phyloP scores from a whole-genome alignment of 2,113 vertebrate genomes.

The Epinephelus lanceolatus region DNA sequence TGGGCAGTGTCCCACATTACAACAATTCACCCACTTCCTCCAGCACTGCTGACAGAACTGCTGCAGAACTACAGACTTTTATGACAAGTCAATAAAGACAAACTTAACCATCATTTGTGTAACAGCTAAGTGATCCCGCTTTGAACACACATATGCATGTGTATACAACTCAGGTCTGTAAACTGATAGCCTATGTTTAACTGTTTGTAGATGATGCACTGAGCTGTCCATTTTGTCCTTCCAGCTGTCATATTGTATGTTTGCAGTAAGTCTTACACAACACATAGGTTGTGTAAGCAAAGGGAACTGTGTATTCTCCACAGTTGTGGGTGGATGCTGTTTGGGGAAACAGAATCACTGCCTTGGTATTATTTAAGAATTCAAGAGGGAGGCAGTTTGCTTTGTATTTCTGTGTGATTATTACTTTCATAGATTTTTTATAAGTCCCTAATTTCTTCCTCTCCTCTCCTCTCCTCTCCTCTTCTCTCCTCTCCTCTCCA shows the following conservation, averaged over 20 bases:
- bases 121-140: too few species aligned
- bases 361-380: background rate
- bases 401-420: background rate
- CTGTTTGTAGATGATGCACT: background rate
- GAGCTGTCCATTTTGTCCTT: constrained; percentile 1
- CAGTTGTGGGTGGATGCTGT: constrained; percentile 14
- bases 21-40: too few species aligned
- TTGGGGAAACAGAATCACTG: constrained; percentile 6
- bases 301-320: constrained; percentile 9
- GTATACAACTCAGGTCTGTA: background rate
- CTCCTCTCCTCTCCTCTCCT: too few species aligned
- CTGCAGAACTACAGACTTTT: too few species aligned
- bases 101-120: too few species aligned
- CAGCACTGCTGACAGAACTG: too few species aligned
- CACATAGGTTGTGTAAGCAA: background rate
- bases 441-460: too few species aligned
- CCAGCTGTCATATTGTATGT: background rate
- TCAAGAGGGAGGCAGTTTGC: background rate
- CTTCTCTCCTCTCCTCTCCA: constrained; percentile 55
- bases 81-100: too few species aligned
- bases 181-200: background rate
- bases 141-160: background rate
- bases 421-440: background rate
- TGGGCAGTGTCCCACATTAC: too few species aligned
- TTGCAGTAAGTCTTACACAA: background rate